A percentile compares a stretch with the other conserved stretches of the same genome.
Evolutionary conservation across 2,797 vertebrate genomes (phyloP).

Genomic region (Chrosomus eos): DNA sequence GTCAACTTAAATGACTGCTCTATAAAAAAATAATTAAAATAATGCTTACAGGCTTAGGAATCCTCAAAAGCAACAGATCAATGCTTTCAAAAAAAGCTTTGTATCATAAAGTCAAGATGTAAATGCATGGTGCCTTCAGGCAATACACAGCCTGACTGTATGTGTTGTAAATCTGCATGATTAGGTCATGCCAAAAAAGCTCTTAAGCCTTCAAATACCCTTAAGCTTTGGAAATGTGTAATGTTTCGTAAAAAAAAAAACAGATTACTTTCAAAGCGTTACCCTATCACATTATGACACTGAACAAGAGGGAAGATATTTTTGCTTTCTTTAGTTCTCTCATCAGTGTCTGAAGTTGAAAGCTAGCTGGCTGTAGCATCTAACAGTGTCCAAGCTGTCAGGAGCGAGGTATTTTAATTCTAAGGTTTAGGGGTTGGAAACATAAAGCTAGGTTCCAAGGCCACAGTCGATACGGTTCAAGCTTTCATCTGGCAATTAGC

Average conservation of each 20-base stretch:
- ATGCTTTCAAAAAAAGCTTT: background rate
- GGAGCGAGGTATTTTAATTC: slow-evolving; percentile 20
- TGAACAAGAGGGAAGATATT: background rate
- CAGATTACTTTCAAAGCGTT: background rate
- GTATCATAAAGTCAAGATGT: slow-evolving; percentile 34
- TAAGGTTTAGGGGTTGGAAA: slow-evolving; percentile 22
- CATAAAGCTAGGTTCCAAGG: slow-evolving; percentile 25
- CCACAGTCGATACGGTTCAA: slow-evolving; percentile 35
- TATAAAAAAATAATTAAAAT: slow-evolving; percentile 3
- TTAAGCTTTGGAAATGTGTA: slow-evolving; percentile 57
- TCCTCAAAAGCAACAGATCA: slow-evolving; percentile 25
- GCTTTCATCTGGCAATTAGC: slow-evolving; percentile 49
- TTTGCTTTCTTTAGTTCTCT: slow-evolving; percentile 8
- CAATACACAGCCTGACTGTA: slow-evolving; percentile 30
- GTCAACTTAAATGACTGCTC: slow-evolving; percentile 3
- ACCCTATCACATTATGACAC: background rate
- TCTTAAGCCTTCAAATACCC: slow-evolving; percentile 60
- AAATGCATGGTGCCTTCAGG: slow-evolving; percentile 47
- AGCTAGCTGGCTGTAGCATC: background rate
- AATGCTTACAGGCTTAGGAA: slow-evolving; percentile 3
- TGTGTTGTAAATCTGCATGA: slow-evolving; percentile 61
- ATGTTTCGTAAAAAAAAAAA: slow-evolving; percentile 49
- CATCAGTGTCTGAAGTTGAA: slow-evolving; percentile 46
- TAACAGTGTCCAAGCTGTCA: slow-evolving; percentile 31
- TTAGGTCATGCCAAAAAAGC: slow-evolving; percentile 47